Percentiles rank a stretch among this genome's conserved stretches.
Evolutionary conservation across 2,113 vertebrate species (phyloP).

Genomic region (Paradoxurus hermaphroditus): DNA sequence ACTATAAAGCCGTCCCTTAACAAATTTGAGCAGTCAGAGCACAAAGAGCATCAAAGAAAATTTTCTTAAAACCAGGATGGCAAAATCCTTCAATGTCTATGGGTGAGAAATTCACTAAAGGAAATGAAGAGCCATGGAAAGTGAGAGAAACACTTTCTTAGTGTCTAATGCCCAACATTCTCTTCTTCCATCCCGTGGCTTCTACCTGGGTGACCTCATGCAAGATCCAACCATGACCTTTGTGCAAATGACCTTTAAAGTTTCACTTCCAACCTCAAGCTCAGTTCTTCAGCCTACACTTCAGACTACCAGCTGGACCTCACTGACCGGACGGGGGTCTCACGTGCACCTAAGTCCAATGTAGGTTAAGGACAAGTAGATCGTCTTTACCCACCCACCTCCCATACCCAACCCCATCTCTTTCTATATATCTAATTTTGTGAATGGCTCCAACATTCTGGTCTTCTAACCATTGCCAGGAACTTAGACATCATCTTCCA

Average conservation of each 20-base stretch:
- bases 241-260: background rate
- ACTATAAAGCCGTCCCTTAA: background rate
- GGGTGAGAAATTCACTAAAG: background rate
- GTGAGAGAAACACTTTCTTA: too few species aligned
- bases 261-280: background rate
- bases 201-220: background rate
- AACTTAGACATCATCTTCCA: background rate
- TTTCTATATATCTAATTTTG: background rate
- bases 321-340: background rate
- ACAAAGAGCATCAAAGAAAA: background rate
- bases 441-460: background rate
- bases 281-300: background rate
- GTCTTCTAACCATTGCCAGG: background rate
- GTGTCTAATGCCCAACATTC: accelerated
- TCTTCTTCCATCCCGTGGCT: background rate
- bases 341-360: background rate
- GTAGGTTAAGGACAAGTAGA: background rate
- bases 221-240: background rate
- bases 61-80: background rate
- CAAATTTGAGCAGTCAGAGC: background rate
- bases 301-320: background rate
- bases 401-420: background rate
- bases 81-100: background rate
- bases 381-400: background rate
- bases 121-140: background rate